These are phyloP conservation scores for Pseudomugil gertrudae DNA, from an alignment of 2,797 vertebrate genomes.

Conservation along the genomic window DNA sequence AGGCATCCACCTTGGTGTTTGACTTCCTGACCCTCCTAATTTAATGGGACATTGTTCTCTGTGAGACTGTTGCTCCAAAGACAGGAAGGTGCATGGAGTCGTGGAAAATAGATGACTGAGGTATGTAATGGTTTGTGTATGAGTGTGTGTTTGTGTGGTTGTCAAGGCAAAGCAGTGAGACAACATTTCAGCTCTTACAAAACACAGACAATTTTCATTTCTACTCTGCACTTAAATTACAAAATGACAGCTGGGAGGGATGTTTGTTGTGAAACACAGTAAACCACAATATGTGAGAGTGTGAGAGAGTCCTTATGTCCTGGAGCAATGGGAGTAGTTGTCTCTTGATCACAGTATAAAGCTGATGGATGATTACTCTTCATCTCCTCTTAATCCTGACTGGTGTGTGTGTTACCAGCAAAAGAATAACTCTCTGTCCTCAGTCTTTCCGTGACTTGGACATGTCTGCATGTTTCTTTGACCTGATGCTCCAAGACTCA, in stretches of 20 bases:
- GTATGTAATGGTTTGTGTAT: constrained; percentile 49
- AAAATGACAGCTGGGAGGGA: constrained; percentile 32
- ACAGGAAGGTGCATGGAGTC: constrained; percentile 77
- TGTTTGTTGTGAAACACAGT: constrained; percentile 36
- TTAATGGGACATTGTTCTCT: constrained; percentile 84
- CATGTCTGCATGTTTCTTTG: too few relatives aligned
- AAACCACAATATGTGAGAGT: constrained; percentile 1
- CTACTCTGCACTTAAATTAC: constrained; percentile 37
- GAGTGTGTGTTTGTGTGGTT: constrained; percentile 8
- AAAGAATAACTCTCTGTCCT: too few relatives aligned
- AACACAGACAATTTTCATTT: constrained; percentile 32
- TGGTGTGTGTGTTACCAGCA: too few relatives aligned
- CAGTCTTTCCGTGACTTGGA: too few relatives aligned
- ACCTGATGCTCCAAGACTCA: too few relatives aligned
- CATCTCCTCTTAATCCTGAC: too few relatives aligned
- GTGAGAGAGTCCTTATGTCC: not conserved
- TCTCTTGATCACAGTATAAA: not conserved
- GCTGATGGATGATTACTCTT: not conserved
- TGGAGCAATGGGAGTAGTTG: not conserved
- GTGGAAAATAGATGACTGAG: constrained; percentile 71
- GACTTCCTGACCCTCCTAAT: constrained; percentile 76
- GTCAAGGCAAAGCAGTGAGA: constrained; percentile 1
- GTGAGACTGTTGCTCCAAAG: constrained; percentile 51
- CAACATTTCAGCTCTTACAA: constrained; percentile 37
- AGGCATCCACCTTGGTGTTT: constrained; percentile 75